Evolutionary conservation across 1,140 invertebrate species (phyloP), one percentile per base, ranked within the genome.

Genomic region (Apocrypta bakeri): DNA sequence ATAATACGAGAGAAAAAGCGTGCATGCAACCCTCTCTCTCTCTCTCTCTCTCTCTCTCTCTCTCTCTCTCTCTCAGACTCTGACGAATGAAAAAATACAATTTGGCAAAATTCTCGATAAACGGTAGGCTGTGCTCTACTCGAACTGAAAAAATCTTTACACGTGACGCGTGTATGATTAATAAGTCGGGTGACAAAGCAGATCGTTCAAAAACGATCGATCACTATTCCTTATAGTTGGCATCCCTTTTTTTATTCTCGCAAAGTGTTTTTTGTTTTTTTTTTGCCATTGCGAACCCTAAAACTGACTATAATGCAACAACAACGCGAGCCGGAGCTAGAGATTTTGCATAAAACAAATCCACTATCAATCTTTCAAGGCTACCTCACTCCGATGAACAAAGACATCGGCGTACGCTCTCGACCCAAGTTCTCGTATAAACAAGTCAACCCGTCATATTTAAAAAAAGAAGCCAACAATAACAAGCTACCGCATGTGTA

Each of bases 61-160:
- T n/a, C n/a, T n/a, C n/a, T n/a, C n/a, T n/a, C n/a, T n/a, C n/a
- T n/a, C n/a, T n/a, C n/a, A n/a, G n/a, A 12, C n/a, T 2, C 12
- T 61, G 75, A 82, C 74, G 76, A 83, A 69, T 80, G 77, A 80
- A 79, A 74, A 83, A 83, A 83, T 42, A 83, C 77, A 79, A 79
- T 83, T 83, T 80, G 82, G 82, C 72, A 48, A 83, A 83, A 83
- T 80, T 76, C 72, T 74, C 40, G 63, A 68, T 83, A 83, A 83
- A 83, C 77, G 82, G 63, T 83, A 83, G 82, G 82, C 82, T 69
- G 40, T 74, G 66, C 72, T 14, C 21, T 69, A 61, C 42, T 71
- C 40, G 12, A 27, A 21, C 27, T 11, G n/a, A 42, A 83, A 78
- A 82, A 79, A 75, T 63, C 56, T 76, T 61, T 78, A 56, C 61